Percentiles rank a stretch among this genome's conserved stretches.
Conservation (phyloP, 2,113 vertebrate species). For the Spea multiplicata region DNA sequence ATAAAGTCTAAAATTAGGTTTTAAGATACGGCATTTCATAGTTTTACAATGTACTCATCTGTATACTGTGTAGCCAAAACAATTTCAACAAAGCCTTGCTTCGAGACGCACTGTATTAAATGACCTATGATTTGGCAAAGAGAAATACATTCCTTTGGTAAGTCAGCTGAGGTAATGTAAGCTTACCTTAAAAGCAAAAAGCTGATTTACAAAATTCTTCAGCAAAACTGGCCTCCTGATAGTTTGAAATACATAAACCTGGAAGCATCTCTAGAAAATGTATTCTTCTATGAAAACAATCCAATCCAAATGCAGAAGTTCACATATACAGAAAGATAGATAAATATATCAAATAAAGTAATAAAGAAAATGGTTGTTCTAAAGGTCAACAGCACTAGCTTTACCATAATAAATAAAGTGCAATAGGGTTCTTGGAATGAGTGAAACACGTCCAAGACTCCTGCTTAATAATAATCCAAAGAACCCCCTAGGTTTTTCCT, state of each 20-base stretch:
- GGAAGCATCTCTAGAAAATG: neutral
- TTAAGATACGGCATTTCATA: conserved; percentile 57
- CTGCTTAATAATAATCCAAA: too few species aligned
- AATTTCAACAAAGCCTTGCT: conserved; percentile 59
- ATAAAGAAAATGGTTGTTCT: too few species aligned
- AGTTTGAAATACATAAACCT: conserved; percentile 28
- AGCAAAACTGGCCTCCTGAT: conserved; percentile 21
- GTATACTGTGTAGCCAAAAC: conserved; percentile 60
- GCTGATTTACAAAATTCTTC: conserved; percentile 45
- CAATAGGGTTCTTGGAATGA: too few species aligned
- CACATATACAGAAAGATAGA: too few species aligned
- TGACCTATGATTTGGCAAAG: conserved; percentile 63
- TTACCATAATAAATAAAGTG: too few species aligned
- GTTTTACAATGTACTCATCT: conserved; percentile 58
- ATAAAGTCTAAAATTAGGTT: neutral
- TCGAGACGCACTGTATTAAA: conserved; percentile 65
- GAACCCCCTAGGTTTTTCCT: too few species aligned
- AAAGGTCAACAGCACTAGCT: too few species aligned
- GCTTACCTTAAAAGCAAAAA: conserved; percentile 54
- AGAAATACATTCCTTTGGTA: conserved; percentile 59
- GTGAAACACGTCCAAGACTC: too few species aligned
- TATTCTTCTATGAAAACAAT: too few species aligned
- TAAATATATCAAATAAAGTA: too few species aligned
- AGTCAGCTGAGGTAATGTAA: conserved; percentile 64
- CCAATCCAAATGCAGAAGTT: too few species aligned